phyloP scores from a whole-genome alignment of 2,888 invertebrate genomes.

The Polyommatus iphigenia region DNA sequence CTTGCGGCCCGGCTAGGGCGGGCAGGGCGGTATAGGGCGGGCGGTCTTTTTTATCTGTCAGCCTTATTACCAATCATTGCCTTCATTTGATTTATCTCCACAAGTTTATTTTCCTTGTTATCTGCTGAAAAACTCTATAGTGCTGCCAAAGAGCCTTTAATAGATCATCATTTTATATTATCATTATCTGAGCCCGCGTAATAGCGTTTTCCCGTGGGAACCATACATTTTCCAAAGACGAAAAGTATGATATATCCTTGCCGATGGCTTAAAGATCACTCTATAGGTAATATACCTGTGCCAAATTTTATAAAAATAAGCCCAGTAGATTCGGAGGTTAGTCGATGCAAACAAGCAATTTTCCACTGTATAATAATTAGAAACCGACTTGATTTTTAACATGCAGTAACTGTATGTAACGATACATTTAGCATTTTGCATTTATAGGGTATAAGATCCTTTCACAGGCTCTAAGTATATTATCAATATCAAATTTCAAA shows the following conservation, averaged over 20 bases:
- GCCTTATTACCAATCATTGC: conserved; percentile 22
- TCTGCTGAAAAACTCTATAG: neutral
- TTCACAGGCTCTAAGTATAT: too few relatives aligned
- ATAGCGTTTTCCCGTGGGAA: too few relatives aligned
- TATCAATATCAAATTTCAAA: too few relatives aligned
- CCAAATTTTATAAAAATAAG: neutral
- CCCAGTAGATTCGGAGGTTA: neutral
- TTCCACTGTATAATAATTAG: neutral
- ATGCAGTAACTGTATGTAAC: too few relatives aligned
- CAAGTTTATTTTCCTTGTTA: conserved; percentile 17
- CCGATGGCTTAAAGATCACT: neutral
- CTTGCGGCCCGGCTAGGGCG: neutral
- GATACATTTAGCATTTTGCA: too few relatives aligned
- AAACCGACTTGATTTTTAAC: too few relatives aligned
- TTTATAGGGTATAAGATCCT: too few relatives aligned
- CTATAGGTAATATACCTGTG: neutral
- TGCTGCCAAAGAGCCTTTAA: neutral
- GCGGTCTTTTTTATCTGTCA: conserved; percentile 18
- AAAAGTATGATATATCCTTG: neutral
- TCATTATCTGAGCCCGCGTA: too few relatives aligned
- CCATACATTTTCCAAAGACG: neutral
- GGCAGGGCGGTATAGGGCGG: neutral
- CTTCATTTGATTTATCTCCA: neutral
- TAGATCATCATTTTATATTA: too few relatives aligned
- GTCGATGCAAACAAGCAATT: neutral